Evolutionary conservation across 1,140 invertebrate species (phyloP).

Genomic region (Drosophila trapezifrons): DNA sequence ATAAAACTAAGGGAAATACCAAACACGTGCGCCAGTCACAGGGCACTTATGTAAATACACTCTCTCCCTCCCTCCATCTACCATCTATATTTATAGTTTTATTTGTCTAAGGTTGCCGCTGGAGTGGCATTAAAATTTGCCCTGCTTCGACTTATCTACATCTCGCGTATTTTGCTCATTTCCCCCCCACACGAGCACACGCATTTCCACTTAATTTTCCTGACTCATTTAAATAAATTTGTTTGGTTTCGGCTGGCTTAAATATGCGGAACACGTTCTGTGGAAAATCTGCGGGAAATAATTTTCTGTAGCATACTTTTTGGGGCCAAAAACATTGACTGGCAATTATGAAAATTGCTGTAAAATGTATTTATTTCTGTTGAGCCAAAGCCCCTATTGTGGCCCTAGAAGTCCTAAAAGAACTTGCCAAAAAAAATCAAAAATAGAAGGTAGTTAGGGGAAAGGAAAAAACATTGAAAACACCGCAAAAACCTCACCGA

Average conservation of each 20-base stretch:
- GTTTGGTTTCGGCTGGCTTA: slow-evolving; percentile 33
- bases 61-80: neutral
- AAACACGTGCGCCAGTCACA: slow-evolving; percentile 68
- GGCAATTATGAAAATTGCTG: slow-evolving; percentile 40
- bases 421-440: slow-evolving; percentile 7
- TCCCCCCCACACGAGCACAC: slow-evolving; percentile 14
- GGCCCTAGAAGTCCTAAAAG: slow-evolving; percentile 14
- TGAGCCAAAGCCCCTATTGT: slow-evolving; percentile 5
- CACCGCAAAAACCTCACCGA: slow-evolving; percentile 28
- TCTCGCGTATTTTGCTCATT: slow-evolving; percentile 57
- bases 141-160: slow-evolving; percentile 61
- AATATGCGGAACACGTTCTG: slow-evolving; percentile 25
- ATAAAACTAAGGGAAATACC: slow-evolving; percentile 77
- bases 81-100: slow-evolving; percentile 74
- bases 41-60: slow-evolving; percentile 72
- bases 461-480: slow-evolving; percentile 38
- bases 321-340: slow-evolving; percentile 16
- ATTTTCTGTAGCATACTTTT: slow-evolving; percentile 37
- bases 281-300: slow-evolving; percentile 16
- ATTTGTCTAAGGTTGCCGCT: slow-evolving; percentile 64
- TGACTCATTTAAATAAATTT: slow-evolving; percentile 75
- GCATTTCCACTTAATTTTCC: slow-evolving; percentile 68
- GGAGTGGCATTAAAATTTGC: slow-evolving; percentile 52
- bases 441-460: too few species aligned
- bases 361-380: slow-evolving; percentile 34